phyloP scores from a whole-genome alignment of 2,888 invertebrate species.

The Paralinhomoeus sp. region DNA sequence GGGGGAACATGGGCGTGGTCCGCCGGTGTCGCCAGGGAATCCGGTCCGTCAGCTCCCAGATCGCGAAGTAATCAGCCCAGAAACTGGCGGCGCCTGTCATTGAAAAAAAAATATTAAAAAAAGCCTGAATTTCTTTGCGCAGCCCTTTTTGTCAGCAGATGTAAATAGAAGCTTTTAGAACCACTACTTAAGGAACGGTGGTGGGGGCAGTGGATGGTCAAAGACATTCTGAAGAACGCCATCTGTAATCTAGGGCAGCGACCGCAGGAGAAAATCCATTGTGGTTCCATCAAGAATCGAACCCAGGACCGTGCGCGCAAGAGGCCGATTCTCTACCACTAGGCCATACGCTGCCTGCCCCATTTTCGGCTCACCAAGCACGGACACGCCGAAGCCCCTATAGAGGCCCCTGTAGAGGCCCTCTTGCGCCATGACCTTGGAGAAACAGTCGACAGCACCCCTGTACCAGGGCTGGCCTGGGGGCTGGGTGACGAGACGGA shows the following conservation, averaged over 20 bases:
- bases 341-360: too few species aligned
- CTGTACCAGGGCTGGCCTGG: background rate
- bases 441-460: background rate
- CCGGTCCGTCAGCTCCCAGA: background rate
- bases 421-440: conserved; percentile 1
- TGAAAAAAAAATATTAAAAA: background rate
- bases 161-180: too few species aligned
- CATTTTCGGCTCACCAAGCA: conserved; percentile 3
- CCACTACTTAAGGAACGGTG: too few species aligned
- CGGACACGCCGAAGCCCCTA: conserved; percentile 1
- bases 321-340: too few species aligned
- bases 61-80: background rate
- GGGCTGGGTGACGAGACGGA: conserved; percentile 1
- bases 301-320: too few species aligned
- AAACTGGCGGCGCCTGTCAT: conserved; percentile 1
- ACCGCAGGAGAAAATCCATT: too few species aligned
- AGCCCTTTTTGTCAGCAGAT: too few species aligned
- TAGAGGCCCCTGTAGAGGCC: conserved; percentile 2
- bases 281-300: too few species aligned
- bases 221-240: too few species aligned
- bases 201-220: too few species aligned
- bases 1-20: background rate
- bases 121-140: too few species aligned
- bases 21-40: background rate
- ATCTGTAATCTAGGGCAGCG: too few species aligned